Evolutionary conservation across 2,797 vertebrate genomes (phyloP).

Genomic region (Crotalus adamanteus): DNA sequence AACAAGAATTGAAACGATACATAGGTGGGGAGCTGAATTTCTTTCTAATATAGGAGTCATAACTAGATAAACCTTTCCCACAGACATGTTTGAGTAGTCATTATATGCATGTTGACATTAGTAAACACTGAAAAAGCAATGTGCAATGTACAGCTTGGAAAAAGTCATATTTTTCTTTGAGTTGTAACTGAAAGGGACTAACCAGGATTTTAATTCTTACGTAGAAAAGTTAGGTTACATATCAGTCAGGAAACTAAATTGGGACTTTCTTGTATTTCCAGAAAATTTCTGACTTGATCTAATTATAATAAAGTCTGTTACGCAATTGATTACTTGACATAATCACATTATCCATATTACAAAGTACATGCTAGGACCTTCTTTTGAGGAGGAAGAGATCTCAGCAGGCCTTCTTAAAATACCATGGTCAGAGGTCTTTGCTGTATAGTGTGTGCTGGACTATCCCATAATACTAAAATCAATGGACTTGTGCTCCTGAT

Average conservation of each 20-base stretch:
- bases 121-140: not conserved
- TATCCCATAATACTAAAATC: not conserved
- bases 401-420: not conserved
- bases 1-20: slow-evolving; percentile 51
- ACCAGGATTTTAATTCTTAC: not conserved
- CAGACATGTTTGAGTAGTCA: not conserved
- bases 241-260: not conserved
- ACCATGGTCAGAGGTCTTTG: not conserved
- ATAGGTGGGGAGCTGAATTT: slow-evolving; percentile 57
- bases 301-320: not conserved
- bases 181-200: not conserved
- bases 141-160: not conserved
- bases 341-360: not conserved
- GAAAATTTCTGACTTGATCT: not conserved
- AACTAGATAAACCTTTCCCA: not conserved
- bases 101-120: not conserved
- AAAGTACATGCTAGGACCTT: not conserved
- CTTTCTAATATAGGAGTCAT: slow-evolving; percentile 22
- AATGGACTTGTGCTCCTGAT: not conserved
- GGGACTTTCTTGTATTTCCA: not conserved
- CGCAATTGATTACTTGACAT: not conserved
- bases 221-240: not conserved
- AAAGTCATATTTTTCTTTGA: not conserved
- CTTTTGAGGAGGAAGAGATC: not conserved
- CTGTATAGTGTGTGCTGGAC: not conserved